These are phyloP conservation scores for Romanogobio albipinnatus DNA, from an alignment of 2,113 vertebrate genomes.

Conservation along the genomic window DNA sequence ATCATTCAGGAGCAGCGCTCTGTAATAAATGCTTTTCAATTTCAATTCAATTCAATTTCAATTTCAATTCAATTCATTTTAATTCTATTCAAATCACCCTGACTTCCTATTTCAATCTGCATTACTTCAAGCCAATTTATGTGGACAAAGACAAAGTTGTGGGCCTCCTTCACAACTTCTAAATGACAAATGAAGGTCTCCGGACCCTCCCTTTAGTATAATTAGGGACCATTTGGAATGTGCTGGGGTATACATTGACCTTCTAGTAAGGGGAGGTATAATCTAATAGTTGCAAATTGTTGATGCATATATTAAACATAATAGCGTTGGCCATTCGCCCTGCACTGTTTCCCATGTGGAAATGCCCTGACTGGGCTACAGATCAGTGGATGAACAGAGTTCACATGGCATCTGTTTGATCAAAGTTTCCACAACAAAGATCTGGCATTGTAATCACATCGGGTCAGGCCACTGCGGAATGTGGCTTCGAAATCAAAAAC, in stretches of 20 bases:
- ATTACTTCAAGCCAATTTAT: background rate
- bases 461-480: constrained; percentile 11
- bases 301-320: constrained; percentile 55
- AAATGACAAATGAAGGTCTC: constrained; percentile 47
- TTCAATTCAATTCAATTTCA: background rate
- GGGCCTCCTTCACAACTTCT: constrained; percentile 20
- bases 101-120: background rate
- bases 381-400: constrained; percentile 39
- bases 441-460: constrained; percentile 39
- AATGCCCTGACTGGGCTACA: constrained; percentile 42
- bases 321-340: constrained; percentile 44
- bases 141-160: background rate
- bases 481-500: constrained; percentile 21
- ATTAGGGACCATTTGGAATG: constrained; percentile 54
- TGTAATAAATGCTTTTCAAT: no score
- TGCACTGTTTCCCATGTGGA: constrained; percentile 11
- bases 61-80: background rate
- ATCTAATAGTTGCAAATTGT: constrained; percentile 57
- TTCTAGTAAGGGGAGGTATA: constrained; percentile 38
- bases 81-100: background rate
- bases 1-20: no score
- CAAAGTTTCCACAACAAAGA: constrained; percentile 50
- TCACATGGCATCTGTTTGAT: constrained; percentile 52
- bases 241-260: constrained; percentile 47
- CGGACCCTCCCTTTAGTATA: constrained; percentile 42